Base-by-base conservation (phyloP, 2,888 invertebrate genomes). In the Pyrrhia umbra region DNA sequence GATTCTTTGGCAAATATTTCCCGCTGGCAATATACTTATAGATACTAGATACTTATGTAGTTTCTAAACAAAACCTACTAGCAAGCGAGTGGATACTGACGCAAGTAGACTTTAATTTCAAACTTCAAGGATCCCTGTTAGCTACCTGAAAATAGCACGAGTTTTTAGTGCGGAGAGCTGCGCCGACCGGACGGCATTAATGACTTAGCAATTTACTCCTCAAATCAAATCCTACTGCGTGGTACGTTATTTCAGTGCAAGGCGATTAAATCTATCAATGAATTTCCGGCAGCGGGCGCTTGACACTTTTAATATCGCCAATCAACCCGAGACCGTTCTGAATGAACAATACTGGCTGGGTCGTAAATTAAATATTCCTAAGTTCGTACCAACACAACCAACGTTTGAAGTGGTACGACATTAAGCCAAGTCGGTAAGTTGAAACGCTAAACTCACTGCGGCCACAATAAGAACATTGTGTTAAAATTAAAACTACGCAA, bases 201-300 rank as follows among this genome's bases (percentile, higher is more conserved):
- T 92, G 92, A 92, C 89, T 90, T 83, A 85, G 92, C 93, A 91
- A 93, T 94, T 91, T 91, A 93, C 92, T 90, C 89, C 85, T 88
- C 88, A 88, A 93, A 92, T 92, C 93, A 90, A 93, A 92, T 89
- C 88, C 85, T 82, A 87, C 84, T 85, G 85, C 87, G 85, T 82
- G 79, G 80, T 81, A 82, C 85, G 89, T 88, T 93, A 93, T 94
- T 94, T 93, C 89, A 91, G 92, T 87, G 83, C 87, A 81, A 80
- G 80, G 88, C 93, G 91, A 91, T 93, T 92, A 93, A 94, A 93
- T 92, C 94, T 93, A 94, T 94, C 94, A 94, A 93, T 93, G 94
- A 93, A 90, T 94, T 94, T 94, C 94, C 94, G 94, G 93, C 92
- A 92, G 85, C 83, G 82, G 81, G 80, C 77, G 89, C 90, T 91